Evolutionary conservation across 2,888 invertebrate species (phyloP).

Genomic region (Acanthoscelides obtectus): DNA sequence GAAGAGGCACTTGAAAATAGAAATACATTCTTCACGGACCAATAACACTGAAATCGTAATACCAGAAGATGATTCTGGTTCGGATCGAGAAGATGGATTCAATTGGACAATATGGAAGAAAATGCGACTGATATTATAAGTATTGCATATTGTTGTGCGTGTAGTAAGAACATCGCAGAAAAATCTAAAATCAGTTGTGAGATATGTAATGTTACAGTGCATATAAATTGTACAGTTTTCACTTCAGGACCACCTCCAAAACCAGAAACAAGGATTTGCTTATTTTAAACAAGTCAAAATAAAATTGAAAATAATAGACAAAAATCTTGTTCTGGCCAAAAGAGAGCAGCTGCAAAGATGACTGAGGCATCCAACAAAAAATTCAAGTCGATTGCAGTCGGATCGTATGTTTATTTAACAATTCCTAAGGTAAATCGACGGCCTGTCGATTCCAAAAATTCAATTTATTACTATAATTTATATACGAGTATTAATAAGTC

Average conservation of each 20-base stretch:
- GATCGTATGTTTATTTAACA: slow-evolving; percentile 3
- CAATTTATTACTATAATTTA: slow-evolving; percentile 7
- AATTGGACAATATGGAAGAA: not conserved
- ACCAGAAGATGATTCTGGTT: too few relatives aligned
- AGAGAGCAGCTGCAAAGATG: slow-evolving; percentile 7
- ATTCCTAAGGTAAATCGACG: slow-evolving; percentile 5
- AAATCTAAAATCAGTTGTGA: slow-evolving; percentile 2
- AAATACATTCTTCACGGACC: not conserved
- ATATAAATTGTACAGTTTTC: slow-evolving; percentile 3
- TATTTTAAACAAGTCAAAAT: too few relatives aligned
- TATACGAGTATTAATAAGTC: slow-evolving; percentile 8
- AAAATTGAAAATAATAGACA: slow-evolving; percentile 6
- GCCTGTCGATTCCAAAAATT: slow-evolving; percentile 3
- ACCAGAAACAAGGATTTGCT: slow-evolving; percentile 3
- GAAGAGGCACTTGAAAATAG: not conserved
- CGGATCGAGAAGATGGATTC: not conserved
- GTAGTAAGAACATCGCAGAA: not conserved
- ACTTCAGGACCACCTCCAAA: too few relatives aligned
- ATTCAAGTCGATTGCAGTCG: slow-evolving; percentile 2
- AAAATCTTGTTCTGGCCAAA: slow-evolving; percentile 8
- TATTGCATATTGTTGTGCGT: not conserved
- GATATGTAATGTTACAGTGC: slow-evolving; percentile 7
- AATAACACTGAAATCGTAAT: too few relatives aligned
- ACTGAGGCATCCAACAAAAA: not conserved
- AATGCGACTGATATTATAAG: not conserved